Evolutionary conservation across 2,888 invertebrate genomes (phyloP).

Genomic region (Phyllotreta cruciferae): DNA sequence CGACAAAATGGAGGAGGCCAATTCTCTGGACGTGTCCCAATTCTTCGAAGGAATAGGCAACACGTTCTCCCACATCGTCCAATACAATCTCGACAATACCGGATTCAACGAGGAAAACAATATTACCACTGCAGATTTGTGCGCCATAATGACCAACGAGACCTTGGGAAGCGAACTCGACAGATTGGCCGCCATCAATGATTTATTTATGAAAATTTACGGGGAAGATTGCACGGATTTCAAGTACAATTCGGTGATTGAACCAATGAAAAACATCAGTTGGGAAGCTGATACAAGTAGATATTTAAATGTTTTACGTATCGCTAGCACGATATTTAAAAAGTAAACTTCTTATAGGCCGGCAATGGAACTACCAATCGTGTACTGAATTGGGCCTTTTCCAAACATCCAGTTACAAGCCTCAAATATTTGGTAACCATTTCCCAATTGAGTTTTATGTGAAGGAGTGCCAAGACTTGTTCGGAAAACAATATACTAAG

Average conservation of each 20-base stretch:
- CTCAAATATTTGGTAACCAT: slow-evolving; percentile 73
- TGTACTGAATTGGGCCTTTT: slow-evolving; percentile 97
- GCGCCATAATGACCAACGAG: slow-evolving; percentile 74
- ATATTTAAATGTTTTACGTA: slow-evolving; percentile 53
- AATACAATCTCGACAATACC: slow-evolving; percentile 93
- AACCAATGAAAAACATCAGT: slow-evolving; percentile 69
- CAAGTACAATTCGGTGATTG: slow-evolving; percentile 78
- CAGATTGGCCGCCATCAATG: slow-evolving; percentile 77
- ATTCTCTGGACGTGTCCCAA: slow-evolving; percentile 73
- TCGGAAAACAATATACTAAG: slow-evolving; percentile 73
- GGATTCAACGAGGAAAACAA: slow-evolving; percentile 69
- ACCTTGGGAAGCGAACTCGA: slow-evolving; percentile 68
- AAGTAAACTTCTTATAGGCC: slow-evolving; percentile 59
- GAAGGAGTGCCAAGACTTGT: slow-evolving; percentile 84
- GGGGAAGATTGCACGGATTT: slow-evolving; percentile 83
- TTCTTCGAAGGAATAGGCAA: slow-evolving; percentile 83
- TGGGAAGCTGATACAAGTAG: slow-evolving; percentile 73
- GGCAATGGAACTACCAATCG: slow-evolving; percentile 94
- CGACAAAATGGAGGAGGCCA: slow-evolving; percentile 71
- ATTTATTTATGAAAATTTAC: slow-evolving; percentile 69
- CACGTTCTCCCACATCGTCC: slow-evolving; percentile 85
- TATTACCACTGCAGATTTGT: slow-evolving; percentile 82
- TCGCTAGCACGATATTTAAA: not conserved
- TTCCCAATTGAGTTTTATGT: slow-evolving; percentile 81
- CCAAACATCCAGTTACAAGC: slow-evolving; percentile 79